phyloP scores from a whole-genome alignment of 2,797 vertebrate genomes.

The Rhincodon typus region DNA sequence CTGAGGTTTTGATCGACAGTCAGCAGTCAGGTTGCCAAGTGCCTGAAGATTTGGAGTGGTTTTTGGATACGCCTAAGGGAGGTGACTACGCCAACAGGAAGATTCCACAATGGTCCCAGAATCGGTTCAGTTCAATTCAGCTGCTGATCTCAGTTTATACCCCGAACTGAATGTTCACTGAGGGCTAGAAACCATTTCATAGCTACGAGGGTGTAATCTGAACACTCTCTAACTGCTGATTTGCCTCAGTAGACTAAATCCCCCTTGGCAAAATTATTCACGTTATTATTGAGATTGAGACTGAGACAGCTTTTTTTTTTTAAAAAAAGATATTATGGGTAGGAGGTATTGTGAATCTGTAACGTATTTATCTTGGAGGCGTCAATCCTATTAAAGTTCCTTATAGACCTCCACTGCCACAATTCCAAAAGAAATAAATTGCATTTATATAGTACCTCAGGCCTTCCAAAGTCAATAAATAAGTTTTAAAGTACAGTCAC shows the following conservation, averaged over 20 bases:
- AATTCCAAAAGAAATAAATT: not conserved
- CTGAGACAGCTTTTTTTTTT: no score
- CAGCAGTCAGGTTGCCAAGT: not conserved
- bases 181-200: not conserved
- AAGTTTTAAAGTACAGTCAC: not conserved
- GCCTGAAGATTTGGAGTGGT: not conserved
- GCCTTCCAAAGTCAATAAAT: not conserved
- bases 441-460: no score
- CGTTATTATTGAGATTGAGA: not conserved
- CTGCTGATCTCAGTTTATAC: not conserved
- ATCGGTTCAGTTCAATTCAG: not conserved
- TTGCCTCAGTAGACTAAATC: not conserved
- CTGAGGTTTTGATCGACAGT: no score
- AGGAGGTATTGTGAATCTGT: not conserved
- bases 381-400: not conserved
- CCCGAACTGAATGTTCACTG: not conserved
- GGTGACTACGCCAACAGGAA: no score
- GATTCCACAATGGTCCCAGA: not conserved
- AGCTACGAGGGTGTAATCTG: not conserved
- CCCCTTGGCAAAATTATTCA: not conserved
- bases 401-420: not conserved
- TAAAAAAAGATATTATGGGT: not conserved
- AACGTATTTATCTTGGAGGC: not conserved
- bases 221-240: not conserved
- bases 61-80: not conserved